Evolutionary conservation across 2,888 invertebrate genomes (phyloP), one percentile per base, ranked within the genome.

Genomic region (Leptinotarsa haldemani): DNA sequence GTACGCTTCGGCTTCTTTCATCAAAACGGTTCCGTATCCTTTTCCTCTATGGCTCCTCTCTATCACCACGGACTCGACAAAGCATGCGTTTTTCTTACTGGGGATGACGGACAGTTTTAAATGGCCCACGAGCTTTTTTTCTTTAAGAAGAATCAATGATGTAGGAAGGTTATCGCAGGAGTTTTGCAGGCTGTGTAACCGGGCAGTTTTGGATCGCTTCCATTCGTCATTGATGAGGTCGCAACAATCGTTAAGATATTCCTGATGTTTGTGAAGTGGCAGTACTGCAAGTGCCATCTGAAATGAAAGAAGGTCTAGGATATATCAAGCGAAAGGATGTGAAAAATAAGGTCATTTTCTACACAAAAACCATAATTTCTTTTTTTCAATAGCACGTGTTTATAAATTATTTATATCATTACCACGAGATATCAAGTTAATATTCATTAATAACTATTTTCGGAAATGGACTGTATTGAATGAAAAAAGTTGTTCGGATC

Each of bases 151-250:
- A 81, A 94, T 90, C 82, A 94, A 89, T 86, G 91, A 93, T 56
- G 93, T 93, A 25, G 95, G 94, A 82, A 95, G 88, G 69, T 88
- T 87, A 84, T 95, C 93, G 83, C 92, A 91, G 0, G 95, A 95
- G 53, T 91, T 90, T 85, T 92, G 90, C 67, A 96, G 87, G 68
- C 94, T 94, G 86, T 92, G 90, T 88, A 95, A 90, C 83, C 96
- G 90, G 73, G 95, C 94, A 52, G 93, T 92, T 85, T 93, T 92
- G 83, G 95, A 95, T 81, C 95, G 90, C 77, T 94, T 94, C 96
- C 96, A 96, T 89, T 96, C 95, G n/a, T 92, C 91, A 86, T 96
- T 96, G 79, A 96, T 92, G 72, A 96, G 88, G 80, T 91, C 90
- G 85, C 94, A 94, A 84, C 95, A 94, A 83, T 92, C 90, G 84